A percentile compares a stretch with the other conserved stretches of the same genome.
Conservation (phyloP, 2,797 vertebrate genomes). For the Peromyscus attwateri region DNA sequence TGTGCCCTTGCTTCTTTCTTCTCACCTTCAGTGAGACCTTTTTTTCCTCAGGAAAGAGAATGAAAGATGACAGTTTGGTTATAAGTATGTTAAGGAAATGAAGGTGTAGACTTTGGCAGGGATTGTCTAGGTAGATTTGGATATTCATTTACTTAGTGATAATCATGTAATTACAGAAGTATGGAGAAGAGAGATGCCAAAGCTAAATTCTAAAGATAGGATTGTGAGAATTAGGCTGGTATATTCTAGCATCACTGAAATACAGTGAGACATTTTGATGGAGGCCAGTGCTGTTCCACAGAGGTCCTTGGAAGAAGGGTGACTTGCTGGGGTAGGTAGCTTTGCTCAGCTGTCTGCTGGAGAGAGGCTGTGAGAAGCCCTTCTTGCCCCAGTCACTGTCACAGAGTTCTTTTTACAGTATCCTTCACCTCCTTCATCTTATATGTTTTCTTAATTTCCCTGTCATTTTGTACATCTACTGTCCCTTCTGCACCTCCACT, state of each 20-base stretch:
- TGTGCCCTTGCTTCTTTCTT: neutral
- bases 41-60: neutral
- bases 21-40: neutral
- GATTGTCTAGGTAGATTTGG: conserved; percentile 13
- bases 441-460: neutral
- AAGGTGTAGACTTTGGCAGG: neutral
- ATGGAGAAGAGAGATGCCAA: neutral
- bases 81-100: neutral
- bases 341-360: neutral
- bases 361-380: neutral
- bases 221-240: neutral
- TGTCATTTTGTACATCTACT: neutral
- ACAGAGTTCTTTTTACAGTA: neutral
- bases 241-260: neutral
- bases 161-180: neutral
- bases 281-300: neutral
- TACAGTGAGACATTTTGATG: neutral
- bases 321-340: neutral
- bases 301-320: neutral
- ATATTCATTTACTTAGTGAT: neutral
- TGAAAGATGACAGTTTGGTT: neutral
- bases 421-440: neutral
- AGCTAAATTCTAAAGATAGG: neutral
- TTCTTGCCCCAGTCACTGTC: neutral
- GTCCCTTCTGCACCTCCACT: neutral